Percentiles rank a stretch among this genome's conserved stretches.
These are phyloP conservation scores for Marasmarcha lunaedactyla DNA, from an alignment of 2,888 invertebrate genomes.

Conservation along the genomic window DNA sequence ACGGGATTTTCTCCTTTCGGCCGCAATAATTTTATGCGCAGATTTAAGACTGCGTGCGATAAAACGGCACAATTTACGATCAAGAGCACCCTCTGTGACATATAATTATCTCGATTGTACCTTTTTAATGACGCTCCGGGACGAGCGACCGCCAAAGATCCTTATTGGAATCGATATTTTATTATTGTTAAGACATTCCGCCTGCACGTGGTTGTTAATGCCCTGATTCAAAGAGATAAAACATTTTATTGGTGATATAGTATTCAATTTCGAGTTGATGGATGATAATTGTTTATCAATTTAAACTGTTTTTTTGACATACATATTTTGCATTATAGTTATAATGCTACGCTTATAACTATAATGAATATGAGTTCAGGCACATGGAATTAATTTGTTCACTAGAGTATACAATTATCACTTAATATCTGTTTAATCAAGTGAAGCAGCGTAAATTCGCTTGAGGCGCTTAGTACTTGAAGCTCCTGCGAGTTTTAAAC, in stretches of 20 bases:
- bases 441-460: conserved; percentile 24
- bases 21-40: conserved; percentile 50
- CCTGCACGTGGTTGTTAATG: not conserved
- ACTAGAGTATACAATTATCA: conserved; percentile 23
- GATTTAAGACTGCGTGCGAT: conserved; percentile 43
- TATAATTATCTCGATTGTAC: conserved; percentile 42
- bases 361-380: conserved; percentile 4
- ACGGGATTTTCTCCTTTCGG: conserved; percentile 47
- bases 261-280: too few relatives aligned
- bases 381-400: conserved; percentile 10
- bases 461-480: conserved; percentile 4
- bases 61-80: conserved; percentile 47
- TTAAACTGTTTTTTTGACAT: too few relatives aligned
- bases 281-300: too few relatives aligned
- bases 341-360: not conserved
- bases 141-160: conserved; percentile 21
- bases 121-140: conserved; percentile 29
- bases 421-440: conserved; percentile 23
- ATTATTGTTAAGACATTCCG: conserved; percentile 16
- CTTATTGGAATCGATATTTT: conserved; percentile 23
- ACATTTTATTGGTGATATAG: not conserved
- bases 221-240: not conserved
- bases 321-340: too few relatives aligned
- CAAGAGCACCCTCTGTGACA: conserved; percentile 34
- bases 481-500: too few relatives aligned